phyloP scores from a whole-genome alignment of 2,113 vertebrate species.

The Lepisosteus oculatus region DNA sequence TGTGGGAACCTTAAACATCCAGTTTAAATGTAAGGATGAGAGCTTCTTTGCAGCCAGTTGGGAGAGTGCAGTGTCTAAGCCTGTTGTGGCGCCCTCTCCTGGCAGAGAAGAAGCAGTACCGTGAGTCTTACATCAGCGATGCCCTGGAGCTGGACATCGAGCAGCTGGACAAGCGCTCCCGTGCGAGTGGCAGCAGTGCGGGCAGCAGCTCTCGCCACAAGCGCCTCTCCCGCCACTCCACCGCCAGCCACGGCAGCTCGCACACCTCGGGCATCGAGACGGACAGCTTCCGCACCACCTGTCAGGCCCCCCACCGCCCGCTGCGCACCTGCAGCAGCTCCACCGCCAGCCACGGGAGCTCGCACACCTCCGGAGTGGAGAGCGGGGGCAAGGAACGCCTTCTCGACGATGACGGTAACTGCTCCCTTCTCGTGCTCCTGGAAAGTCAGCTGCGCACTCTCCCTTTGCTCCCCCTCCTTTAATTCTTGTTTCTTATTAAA shows the following conservation, averaged over 20 bases:
- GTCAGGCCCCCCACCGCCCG: slow-evolving; percentile 68
- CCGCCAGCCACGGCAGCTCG: slow-evolving; percentile 88
- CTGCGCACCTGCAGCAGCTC: slow-evolving; percentile 90
- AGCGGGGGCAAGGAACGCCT: slow-evolving; percentile 88
- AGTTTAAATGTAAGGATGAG: too few relatives aligned
- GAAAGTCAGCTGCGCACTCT: too few relatives aligned
- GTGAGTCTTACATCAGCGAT: slow-evolving; percentile 97
- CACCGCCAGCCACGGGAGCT: slow-evolving; percentile 90
- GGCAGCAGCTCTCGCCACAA: slow-evolving; percentile 84
- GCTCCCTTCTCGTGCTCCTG: too few relatives aligned
- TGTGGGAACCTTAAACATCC: too few relatives aligned
- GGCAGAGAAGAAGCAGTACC: slow-evolving; percentile 95
- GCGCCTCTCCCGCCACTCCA: slow-evolving; percentile 86
- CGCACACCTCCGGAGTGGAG: slow-evolving; percentile 91
- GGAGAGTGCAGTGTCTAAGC: background rate
- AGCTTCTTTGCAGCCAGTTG: too few relatives aligned
- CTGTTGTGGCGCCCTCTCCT: background rate
- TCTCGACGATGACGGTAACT: slow-evolving; percentile 88
- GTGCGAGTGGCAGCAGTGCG: slow-evolving; percentile 89
- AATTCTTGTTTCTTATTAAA: too few relatives aligned
- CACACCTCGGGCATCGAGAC: slow-evolving; percentile 94
- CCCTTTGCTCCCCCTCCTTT: too few relatives aligned
- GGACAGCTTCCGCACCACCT: slow-evolving; percentile 69
- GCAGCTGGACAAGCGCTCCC: slow-evolving; percentile 86
- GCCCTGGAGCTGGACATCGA: slow-evolving; percentile 94